Evolutionary conservation across 1,140 invertebrate genomes (phyloP).

Genomic region (Caerostris extrusa): DNA sequence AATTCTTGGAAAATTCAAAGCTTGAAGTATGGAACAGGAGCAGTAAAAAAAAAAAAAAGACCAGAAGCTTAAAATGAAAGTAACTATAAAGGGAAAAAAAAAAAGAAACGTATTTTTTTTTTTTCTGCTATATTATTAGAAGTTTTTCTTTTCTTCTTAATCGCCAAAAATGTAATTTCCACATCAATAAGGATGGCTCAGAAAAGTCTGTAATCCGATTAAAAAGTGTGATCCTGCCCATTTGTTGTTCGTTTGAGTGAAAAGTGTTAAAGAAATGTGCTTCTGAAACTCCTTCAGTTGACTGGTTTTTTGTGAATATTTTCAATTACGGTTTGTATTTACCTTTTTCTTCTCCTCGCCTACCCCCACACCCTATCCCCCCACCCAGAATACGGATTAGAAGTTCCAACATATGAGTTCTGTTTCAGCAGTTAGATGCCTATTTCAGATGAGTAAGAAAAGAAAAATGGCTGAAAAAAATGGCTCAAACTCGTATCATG

Average conservation of each 20-base stretch:
- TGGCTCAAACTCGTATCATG: too few species aligned
- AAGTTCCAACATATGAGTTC: too few species aligned
- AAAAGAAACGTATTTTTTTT: not conserved
- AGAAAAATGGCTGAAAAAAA: too few species aligned
- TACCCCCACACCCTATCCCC: too few species aligned
- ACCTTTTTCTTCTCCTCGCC: too few species aligned
- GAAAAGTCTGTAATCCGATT: not conserved
- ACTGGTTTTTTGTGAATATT: not conserved
- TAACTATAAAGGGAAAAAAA: not conserved
- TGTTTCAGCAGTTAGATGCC: too few species aligned
- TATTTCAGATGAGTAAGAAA: too few species aligned
- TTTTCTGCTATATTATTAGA: not conserved
- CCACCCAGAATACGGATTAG: too few species aligned
- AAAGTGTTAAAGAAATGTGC: slow-evolving; percentile 39
- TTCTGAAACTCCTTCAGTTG: not conserved
- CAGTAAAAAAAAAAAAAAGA: too few species aligned
- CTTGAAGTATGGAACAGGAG: not conserved
- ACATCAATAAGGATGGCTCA: slow-evolving; percentile 15
- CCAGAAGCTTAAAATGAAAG: too few species aligned
- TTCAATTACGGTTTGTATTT: not conserved
- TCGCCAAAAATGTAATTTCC: not conserved
- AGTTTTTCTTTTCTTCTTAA: too few species aligned
- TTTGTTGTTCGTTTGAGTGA: slow-evolving; percentile 42
- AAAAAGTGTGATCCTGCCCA: slow-evolving; percentile 27
- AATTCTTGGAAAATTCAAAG: not conserved